Base-by-base conservation (phyloP, 1,140 invertebrate species). In the Rhopalosiphum maidis region DNA sequence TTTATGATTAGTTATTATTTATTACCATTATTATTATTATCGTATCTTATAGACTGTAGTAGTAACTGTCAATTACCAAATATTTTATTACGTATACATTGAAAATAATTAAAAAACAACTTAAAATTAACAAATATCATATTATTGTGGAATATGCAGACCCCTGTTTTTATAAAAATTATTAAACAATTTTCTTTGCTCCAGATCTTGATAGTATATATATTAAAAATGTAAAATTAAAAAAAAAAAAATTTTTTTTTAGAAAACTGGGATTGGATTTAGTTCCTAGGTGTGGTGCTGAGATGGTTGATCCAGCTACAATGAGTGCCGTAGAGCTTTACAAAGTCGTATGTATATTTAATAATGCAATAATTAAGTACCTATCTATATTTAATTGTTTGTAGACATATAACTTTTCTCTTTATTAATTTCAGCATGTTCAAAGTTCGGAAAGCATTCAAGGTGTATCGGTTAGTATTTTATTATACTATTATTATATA, bases 211-310 rank as follows among this genome's bases (percentile, higher is more conserved):
- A 41, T 41, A 41, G 1, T 41, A 41, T 4, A 41, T 1, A 41
- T 11, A 68, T 11, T n/a, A 68, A 0, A 77, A 77, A 77, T 18
- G 4, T 35, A 77, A 21, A 77, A n/a, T 77, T 68, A n/a, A n/a
- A n/a, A n/a, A 68, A n/a, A 18, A n/a, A 3, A 60, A 30, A 11
- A 23, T 41, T 23, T 25, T 95, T 94, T 97, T 97, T 60, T 96
- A 99, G 98, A 95, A 98, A 98, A 96, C 96, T 99, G 21, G 98
- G 98, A 0, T 95, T 99, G 94, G 99, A 99, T 96, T 95, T 99
- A 94, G 98, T 99, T 35, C 98, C 98, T 0, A 96, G 98, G 60
- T 96, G 97, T 94, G 98, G 98, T 60, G 96, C 97, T 43, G 96
- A 98, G 94, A 98, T 98, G 95, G 98, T 99, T 9, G 98, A 99